Evolutionary conservation across 2,888 invertebrate genomes (phyloP).

Genomic region (Nomada hirtipes): DNA sequence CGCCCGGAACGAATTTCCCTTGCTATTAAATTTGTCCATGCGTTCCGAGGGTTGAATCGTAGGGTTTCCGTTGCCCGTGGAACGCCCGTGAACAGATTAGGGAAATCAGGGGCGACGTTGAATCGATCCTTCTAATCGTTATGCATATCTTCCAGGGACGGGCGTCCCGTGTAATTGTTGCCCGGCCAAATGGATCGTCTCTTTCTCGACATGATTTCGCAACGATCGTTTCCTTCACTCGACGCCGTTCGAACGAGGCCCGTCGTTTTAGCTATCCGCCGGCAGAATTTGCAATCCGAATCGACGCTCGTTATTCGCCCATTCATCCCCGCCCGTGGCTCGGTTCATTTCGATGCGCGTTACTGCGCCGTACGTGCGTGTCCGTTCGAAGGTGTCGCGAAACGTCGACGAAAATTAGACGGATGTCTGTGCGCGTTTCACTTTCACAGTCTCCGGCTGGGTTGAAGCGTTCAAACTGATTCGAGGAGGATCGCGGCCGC

Average conservation of each 20-base stretch:
- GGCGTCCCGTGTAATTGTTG: background rate
- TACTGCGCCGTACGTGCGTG: background rate
- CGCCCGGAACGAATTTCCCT: slow-evolving; percentile 4
- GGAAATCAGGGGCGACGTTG: background rate
- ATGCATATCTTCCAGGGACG: background rate
- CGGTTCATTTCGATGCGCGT: slow-evolving; percentile 37
- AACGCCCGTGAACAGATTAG: background rate
- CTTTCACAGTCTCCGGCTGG: slow-evolving; percentile 47
- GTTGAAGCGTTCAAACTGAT: slow-evolving; percentile 45
- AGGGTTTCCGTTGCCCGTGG: background rate
- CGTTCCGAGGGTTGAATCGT: background rate
- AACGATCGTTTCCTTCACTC: slow-evolving; percentile 27
- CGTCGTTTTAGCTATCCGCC: slow-evolving; percentile 15
- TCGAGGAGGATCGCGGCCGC: slow-evolving; percentile 47
- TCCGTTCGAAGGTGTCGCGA: slow-evolving; percentile 7
- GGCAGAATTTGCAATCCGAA: slow-evolving; percentile 14
- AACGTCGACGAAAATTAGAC: slow-evolving; percentile 32
- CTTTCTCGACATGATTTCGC: slow-evolving; percentile 14
- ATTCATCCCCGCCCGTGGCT: slow-evolving; percentile 24
- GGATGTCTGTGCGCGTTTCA: slow-evolving; percentile 45
- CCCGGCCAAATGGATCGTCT: background rate
- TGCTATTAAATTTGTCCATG: background rate
- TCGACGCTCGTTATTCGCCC: slow-evolving; percentile 54
- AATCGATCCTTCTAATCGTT: background rate
- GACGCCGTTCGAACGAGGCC: background rate